phyloP scores from a whole-genome alignment of 2,888 invertebrate genomes.

The Pecten maximus region DNA sequence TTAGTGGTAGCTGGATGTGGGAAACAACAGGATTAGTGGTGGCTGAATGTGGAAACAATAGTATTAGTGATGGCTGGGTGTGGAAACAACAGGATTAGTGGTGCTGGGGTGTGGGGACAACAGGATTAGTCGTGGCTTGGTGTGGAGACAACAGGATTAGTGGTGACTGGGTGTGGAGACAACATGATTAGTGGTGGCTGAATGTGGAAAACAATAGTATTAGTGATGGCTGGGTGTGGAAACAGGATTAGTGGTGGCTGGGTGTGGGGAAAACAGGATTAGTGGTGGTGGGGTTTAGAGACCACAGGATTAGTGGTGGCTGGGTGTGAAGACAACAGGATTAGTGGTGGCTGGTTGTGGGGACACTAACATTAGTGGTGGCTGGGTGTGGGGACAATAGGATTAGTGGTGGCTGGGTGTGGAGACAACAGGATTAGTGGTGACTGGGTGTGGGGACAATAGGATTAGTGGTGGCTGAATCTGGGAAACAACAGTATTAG shows the following conservation, averaged over 20 bases:
- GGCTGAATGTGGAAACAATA: neutral
- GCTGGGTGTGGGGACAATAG: neutral
- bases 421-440: no score
- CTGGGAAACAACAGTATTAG: no score
- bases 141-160: neutral
- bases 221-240: neutral
- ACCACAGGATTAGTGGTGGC: neutral
- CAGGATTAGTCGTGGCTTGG: neutral
- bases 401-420: neutral
- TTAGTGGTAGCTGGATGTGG: neutral
- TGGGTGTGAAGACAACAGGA: neutral
- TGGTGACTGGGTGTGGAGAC: neutral
- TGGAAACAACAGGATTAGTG: neutral
- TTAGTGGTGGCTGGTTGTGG: neutral
- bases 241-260: neutral
- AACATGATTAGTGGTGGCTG: neutral
- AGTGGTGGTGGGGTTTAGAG: neutral
- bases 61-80: neutral
- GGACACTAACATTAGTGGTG: neutral
- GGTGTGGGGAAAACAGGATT: neutral
- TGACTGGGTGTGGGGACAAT: no score
- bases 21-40: neutral
- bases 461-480: no score
- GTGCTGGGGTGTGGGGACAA: neutral
- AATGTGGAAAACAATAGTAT: neutral